Base-by-base conservation (phyloP, 2,888 invertebrate species). In the Cephonodes hylas region DNA sequence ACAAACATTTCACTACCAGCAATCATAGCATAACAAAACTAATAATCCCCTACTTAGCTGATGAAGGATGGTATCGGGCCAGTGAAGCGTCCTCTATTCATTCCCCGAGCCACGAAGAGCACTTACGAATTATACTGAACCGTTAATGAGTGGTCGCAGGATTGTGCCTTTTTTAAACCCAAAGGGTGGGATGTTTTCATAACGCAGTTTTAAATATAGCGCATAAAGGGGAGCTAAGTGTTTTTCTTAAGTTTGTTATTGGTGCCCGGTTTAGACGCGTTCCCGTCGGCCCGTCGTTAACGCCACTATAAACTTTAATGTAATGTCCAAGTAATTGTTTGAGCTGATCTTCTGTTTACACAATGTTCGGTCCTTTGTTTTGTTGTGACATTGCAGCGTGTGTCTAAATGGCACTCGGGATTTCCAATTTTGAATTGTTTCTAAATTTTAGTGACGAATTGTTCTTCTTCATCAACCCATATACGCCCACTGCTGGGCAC, bases 161-260 rank as follows among this genome's bases (percentile, higher is more conserved):
- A 70, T 73, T 73, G 71, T 73, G 66, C 67, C 75, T 77, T 79
- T 78, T 75, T 71, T 72, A 75, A 74, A 67, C 67, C 57, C 62
- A 75, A 79, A 80, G 81, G 82, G 80, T 77, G 71, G 72, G 66
- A 79, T 88, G 86, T 88, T 88, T 86, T 85, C 78, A 71, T 81
- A 77, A 76, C 70, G 74, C 65, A 65, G 73, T 77, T 81, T 83
- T 83, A 87, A 82, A 86, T 84, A 80, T 85, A 86, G 76, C 76
- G 44, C 69, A 66, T 68, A 71, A 76, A 75, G 76, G 81, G 81
- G 77, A 77, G 77, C 68, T 74, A 79, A 84, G 80, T 85, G 85
- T 83, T 85, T 82, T 78, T 70, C 69, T 63, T 68, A 70, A 66
- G 74, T 73, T 76, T 81, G 79, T 81, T 80, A 73, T 71, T 66